phyloP scores from a whole-genome alignment of 2,888 invertebrate genomes.

The Scaptomyza caliginosa region DNA sequence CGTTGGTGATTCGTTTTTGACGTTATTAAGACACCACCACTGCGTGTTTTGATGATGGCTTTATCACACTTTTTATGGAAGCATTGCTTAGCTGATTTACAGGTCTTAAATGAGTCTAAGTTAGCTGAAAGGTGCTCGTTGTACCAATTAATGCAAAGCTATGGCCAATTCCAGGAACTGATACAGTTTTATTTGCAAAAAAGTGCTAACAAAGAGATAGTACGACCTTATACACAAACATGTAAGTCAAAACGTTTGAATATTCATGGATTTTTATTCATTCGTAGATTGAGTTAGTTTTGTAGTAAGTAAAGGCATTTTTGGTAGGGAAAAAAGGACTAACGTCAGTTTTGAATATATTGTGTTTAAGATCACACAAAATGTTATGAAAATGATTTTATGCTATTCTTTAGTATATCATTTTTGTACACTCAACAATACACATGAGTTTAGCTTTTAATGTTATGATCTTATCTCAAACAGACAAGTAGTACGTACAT shows the following conservation, averaged over 20 bases:
- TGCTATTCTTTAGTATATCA: neutral
- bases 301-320: too few relatives aligned
- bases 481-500: conserved; percentile 13
- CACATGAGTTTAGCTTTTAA: neutral
- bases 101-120: conserved; percentile 55
- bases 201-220: neutral
- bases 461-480: conserved; percentile 6
- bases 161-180: conserved; percentile 23
- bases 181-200: conserved; percentile 18
- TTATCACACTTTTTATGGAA: conserved; percentile 58
- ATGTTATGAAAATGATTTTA: too few relatives aligned
- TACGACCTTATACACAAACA: too few relatives aligned
- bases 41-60: conserved; percentile 65
- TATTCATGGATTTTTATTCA: too few relatives aligned
- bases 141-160: neutral
- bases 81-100: conserved; percentile 41
- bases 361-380: too few relatives aligned
- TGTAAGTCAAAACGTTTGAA: too few relatives aligned
- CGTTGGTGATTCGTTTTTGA: conserved; percentile 32
- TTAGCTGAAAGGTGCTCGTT: conserved; percentile 10
- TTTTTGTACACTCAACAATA: neutral
- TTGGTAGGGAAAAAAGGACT: too few relatives aligned
- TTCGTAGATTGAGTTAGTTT: too few relatives aligned
- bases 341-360: too few relatives aligned
- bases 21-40: conserved; percentile 51